Conservation (phyloP, 2,797 vertebrate genomes). For the Myripristis jacobus region DNA sequence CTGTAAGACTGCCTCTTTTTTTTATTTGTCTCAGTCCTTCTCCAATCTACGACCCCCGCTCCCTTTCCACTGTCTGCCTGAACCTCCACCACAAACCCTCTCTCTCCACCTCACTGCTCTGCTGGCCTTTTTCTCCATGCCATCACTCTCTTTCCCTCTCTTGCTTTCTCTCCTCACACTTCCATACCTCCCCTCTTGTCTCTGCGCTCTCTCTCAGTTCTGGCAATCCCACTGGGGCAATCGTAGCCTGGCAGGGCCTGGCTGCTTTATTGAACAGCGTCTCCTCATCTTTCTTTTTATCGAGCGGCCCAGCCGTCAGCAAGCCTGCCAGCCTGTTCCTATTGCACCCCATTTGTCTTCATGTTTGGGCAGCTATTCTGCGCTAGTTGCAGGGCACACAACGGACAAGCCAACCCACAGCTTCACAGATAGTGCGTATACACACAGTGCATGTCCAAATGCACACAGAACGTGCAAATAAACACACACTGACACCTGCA, state of each 20-base stretch:
- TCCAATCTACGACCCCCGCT: neutral
- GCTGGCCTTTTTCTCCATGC: conserved; percentile 17
- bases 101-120: neutral
- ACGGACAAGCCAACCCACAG: conserved; percentile 23
- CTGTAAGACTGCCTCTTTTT: neutral
- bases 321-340: conserved; percentile 69
- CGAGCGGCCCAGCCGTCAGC: conserved; percentile 58
- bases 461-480: conserved; percentile 8
- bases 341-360: conserved; percentile 76
- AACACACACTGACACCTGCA: conserved; percentile 1
- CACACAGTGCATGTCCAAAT: neutral
- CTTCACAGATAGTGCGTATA: neutral
- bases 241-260: conserved; percentile 50
- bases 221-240: conserved; percentile 55
- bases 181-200: conserved; percentile 19
- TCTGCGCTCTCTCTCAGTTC: conserved; percentile 31
- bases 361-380: conserved; percentile 64
- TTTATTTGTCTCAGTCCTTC: no score
- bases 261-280: conserved; percentile 65
- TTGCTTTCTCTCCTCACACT: conserved; percentile 32
- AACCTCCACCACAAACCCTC: neutral
- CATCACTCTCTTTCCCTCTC: conserved; percentile 21
- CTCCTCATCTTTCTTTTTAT: conserved; percentile 78
- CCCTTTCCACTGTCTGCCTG: neutral
- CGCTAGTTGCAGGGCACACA: conserved; percentile 55